phyloP scores from a whole-genome alignment of 2,797 vertebrate genomes.

The Smutsia gigantea region DNA sequence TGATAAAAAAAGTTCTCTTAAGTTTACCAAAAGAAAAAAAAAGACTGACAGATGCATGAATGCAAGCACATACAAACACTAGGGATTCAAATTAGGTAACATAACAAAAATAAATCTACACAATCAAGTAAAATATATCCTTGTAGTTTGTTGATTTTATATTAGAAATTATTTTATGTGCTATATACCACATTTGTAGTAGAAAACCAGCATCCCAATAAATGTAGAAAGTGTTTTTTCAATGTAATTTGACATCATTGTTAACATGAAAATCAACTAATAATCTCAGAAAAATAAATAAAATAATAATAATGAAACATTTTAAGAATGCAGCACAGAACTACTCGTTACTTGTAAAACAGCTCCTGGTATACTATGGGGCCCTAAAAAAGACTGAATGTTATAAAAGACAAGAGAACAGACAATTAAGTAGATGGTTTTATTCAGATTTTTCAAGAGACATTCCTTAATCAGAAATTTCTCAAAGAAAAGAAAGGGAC shows the following conservation, averaged over 20 bases:
- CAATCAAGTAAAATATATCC: background rate
- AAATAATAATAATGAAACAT: background rate
- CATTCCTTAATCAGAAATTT: background rate
- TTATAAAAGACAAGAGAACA: background rate
- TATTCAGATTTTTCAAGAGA: background rate
- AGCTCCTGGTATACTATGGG: background rate
- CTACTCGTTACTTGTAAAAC: background rate
- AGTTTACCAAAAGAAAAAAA: background rate
- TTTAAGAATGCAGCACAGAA: background rate
- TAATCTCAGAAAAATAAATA: background rate
- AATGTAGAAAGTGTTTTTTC: background rate
- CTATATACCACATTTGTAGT: background rate
- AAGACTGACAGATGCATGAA: background rate
- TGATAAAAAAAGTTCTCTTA: background rate
- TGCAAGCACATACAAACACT: background rate
- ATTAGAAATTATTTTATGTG: background rate
- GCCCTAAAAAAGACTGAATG: background rate
- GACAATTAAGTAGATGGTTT: background rate
- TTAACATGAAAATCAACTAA: background rate
- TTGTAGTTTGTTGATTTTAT: background rate
- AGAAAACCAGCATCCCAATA: background rate
- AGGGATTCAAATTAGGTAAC: background rate
- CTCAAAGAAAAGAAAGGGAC: background rate
- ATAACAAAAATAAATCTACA: background rate
- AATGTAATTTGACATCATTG: background rate